Conservation (phyloP, 2,888 invertebrate genomes). For the Allophyes oxyacanthae region DNA sequence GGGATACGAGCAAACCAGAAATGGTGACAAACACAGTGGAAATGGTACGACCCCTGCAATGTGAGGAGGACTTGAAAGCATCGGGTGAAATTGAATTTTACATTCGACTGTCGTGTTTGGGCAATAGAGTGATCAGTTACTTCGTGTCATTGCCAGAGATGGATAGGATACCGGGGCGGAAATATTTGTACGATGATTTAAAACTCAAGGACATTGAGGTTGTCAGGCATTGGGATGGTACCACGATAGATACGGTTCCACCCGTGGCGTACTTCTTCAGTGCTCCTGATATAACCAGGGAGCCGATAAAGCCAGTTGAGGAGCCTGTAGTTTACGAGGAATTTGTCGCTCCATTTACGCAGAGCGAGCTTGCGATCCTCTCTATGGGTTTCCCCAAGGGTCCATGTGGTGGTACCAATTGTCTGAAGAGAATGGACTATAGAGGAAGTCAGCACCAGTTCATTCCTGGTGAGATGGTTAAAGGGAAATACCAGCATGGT, state of each 20-base stretch:
- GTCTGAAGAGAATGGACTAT: slow-evolving; percentile 82
- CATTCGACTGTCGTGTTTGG: slow-evolving; percentile 79
- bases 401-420: slow-evolving; percentile 86
- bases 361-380: slow-evolving; percentile 80
- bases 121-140: slow-evolving; percentile 77
- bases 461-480: slow-evolving; percentile 77
- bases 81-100: slow-evolving; percentile 83
- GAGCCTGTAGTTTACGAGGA: slow-evolving; percentile 76
- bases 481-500: slow-evolving; percentile 82
- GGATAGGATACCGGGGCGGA: slow-evolving; percentile 83
- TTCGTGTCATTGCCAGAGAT: slow-evolving; percentile 83
- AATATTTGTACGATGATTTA: slow-evolving; percentile 79
- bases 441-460: slow-evolving; percentile 85
- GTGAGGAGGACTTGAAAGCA: slow-evolving; percentile 82
- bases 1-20: slow-evolving; percentile 75
- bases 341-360: slow-evolving; percentile 79
- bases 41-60: slow-evolving; percentile 73
- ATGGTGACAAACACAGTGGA: slow-evolving; percentile 82
- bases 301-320: slow-evolving; percentile 74
- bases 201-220: slow-evolving; percentile 84
- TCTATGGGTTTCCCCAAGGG: slow-evolving; percentile 87
- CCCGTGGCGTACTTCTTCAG: slow-evolving; percentile 83
- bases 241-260: slow-evolving; percentile 77
- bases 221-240: slow-evolving; percentile 84
- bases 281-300: slow-evolving; percentile 80